Evolutionary conservation across 2,888 invertebrate species (phyloP).

Genomic region (Leptopilina drosophilae): DNA sequence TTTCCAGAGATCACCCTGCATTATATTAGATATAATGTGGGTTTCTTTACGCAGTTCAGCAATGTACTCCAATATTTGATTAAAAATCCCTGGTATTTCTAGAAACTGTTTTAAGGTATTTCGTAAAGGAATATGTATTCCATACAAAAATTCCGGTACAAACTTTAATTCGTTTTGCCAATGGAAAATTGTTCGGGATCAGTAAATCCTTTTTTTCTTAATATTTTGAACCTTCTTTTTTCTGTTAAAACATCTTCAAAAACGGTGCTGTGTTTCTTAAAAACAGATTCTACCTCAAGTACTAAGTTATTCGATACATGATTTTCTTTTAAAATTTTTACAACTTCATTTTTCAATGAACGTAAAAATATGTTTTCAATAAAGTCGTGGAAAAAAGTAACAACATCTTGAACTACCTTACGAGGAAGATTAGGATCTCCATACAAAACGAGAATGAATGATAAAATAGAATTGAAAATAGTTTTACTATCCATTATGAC

Average conservation of each 20-base stretch:
- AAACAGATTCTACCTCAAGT: conserved; percentile 13
- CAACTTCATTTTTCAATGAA: conserved; percentile 42
- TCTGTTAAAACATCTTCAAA: conserved; percentile 45
- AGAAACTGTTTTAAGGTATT: conserved; percentile 45
- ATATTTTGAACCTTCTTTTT: conserved; percentile 40
- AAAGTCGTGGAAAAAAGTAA: conserved; percentile 41
- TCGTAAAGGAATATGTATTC: conserved; percentile 37
- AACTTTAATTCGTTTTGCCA: conserved; percentile 21
- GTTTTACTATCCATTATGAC: neutral
- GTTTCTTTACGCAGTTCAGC: conserved; percentile 30
- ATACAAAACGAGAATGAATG: neutral
- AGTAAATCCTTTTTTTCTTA: conserved; percentile 44
- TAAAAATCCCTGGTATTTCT: conserved; percentile 43
- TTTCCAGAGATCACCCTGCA: conserved; percentile 30
- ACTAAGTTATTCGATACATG: neutral
- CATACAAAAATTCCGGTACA: conserved; percentile 34
- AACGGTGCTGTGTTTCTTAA: conserved; percentile 30
- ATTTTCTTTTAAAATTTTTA: conserved; percentile 37
- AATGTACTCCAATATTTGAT: conserved; percentile 42
- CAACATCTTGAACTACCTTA: conserved; percentile 43
- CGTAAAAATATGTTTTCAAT: conserved; percentile 38
- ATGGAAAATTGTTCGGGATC: conserved; percentile 43
- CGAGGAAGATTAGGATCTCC: conserved; percentile 20
- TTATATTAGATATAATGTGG: conserved; percentile 40
- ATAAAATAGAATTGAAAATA: neutral